phyloP scores from a whole-genome alignment of 2,797 vertebrate genomes.

The Muraenolepis orangiensis region DNA sequence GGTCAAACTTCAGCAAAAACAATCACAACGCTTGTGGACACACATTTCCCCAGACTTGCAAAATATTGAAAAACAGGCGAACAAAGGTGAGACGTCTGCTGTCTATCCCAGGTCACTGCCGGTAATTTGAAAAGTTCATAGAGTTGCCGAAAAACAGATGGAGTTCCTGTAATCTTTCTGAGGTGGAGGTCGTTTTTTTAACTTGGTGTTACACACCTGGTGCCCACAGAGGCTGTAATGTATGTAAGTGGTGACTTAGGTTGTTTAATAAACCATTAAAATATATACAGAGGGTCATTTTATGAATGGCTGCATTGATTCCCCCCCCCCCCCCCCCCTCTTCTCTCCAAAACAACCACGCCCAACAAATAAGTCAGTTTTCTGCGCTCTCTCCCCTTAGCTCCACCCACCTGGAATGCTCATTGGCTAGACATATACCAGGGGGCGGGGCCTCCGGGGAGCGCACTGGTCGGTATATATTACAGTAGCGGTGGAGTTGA shows the following conservation, averaged over 20 bases:
- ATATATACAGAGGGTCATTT: constrained; percentile 63
- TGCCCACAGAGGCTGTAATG: constrained; percentile 60
- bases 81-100: constrained; percentile 32
- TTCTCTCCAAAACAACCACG: too few species aligned
- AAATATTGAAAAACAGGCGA: constrained; percentile 4
- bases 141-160: constrained; percentile 50
- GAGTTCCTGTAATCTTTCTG: constrained; percentile 37
- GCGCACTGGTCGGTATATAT: constrained; percentile 35
- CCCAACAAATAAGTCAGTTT: constrained; percentile 39
- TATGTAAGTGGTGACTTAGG: constrained; percentile 55
- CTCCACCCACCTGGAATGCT: constrained; percentile 48
- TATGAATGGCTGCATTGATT: constrained; percentile 72
- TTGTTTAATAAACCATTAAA: constrained; percentile 64
- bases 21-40: constrained; percentile 26
- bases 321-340: too few species aligned
- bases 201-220: constrained; percentile 52
- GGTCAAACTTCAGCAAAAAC: constrained; percentile 35
- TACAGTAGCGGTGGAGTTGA: constrained; percentile 9
- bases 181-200: constrained; percentile 60
- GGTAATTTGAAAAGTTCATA: constrained; percentile 37
- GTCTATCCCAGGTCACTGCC: constrained; percentile 35
- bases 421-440: constrained; percentile 49
- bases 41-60: constrained; percentile 24
- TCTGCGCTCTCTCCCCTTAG: constrained; percentile 7
- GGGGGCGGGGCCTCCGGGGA: constrained; percentile 36